These are phyloP conservation scores for Gymnopithys bicolor DNA, from an alignment of 2,797 vertebrate genomes.

Conservation along the genomic window DNA sequence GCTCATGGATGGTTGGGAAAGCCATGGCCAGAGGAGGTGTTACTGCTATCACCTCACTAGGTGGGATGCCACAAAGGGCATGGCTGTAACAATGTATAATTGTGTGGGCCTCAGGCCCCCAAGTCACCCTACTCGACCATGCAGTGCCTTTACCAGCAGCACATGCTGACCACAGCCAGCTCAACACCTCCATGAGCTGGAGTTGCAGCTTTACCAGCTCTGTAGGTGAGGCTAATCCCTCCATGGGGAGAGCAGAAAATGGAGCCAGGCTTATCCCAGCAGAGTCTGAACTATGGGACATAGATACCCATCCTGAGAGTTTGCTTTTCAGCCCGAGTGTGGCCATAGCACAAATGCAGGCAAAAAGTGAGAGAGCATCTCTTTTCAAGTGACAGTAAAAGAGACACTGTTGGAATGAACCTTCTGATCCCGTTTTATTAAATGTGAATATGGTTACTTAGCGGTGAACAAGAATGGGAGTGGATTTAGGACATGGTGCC, in stretches of 20 bases:
- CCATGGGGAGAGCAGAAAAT: fast-evolving
- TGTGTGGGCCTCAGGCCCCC: not conserved
- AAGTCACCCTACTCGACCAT: not conserved
- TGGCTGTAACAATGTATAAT: not conserved
- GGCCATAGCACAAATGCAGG: not conserved
- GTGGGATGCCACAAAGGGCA: not conserved
- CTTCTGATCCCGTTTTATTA: not conserved
- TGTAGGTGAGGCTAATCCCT: not conserved
- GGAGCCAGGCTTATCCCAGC: not conserved
- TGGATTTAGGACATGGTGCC: not conserved
- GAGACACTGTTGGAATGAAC: not conserved
- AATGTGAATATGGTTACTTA: not conserved
- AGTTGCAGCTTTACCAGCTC: not conserved
- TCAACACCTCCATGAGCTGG: not conserved
- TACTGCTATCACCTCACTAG: not conserved
- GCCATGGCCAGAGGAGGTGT: not conserved
- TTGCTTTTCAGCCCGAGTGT: not conserved
- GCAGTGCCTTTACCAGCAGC: not conserved
- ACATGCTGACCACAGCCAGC: not conserved
- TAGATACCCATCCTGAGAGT: not conserved
- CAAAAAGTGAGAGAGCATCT: not conserved
- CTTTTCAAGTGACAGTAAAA: not conserved
- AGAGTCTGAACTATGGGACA: not conserved
- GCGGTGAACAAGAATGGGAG: not conserved
- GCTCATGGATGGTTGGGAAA: not conserved